Evolutionary conservation across 1,140 invertebrate species (phyloP).

Genomic region (Camponotus vicinus): DNA sequence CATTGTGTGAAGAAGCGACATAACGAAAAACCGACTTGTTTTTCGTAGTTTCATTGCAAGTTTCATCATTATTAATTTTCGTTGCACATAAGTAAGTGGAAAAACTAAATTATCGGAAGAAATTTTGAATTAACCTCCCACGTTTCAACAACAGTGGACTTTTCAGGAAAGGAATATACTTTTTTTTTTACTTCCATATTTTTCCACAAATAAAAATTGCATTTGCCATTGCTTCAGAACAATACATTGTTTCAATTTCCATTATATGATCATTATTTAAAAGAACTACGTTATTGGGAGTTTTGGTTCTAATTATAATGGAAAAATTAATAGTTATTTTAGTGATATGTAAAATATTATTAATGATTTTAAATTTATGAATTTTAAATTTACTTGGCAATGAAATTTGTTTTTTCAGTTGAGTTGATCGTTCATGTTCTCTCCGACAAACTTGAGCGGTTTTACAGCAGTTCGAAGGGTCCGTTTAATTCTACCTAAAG

Average conservation of each 20-base stretch:
- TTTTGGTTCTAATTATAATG: not conserved
- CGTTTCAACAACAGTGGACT: not conserved
- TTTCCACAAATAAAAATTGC: not conserved
- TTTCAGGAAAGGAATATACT: not conserved
- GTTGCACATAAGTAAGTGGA: slow-evolving; percentile 1
- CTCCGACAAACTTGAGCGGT: not conserved
- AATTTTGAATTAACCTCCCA: not conserved
- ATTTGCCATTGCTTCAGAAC: not conserved
- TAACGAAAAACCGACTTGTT: not conserved
- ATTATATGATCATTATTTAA: not conserved
- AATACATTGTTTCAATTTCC: not conserved
- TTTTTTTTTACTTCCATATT: too few relatives aligned
- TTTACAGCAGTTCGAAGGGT: slow-evolving; percentile 12
- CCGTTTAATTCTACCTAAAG: slow-evolving; percentile 13
- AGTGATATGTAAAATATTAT: not conserved
- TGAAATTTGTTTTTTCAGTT: not conserved
- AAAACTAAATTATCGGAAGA: slow-evolving; percentile 12
- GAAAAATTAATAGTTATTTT: slow-evolving; percentile 23
- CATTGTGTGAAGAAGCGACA: not conserved
- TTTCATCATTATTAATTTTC: slow-evolving; percentile 15
- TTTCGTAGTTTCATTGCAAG: not conserved
- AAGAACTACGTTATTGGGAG: not conserved
- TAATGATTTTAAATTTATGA: not conserved
- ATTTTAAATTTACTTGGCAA: slow-evolving; percentile 10
- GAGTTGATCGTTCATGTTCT: not conserved